Evolutionary conservation across 2,797 vertebrate species (phyloP).

Genomic region (Gymnoscopelus microlampas): DNA sequence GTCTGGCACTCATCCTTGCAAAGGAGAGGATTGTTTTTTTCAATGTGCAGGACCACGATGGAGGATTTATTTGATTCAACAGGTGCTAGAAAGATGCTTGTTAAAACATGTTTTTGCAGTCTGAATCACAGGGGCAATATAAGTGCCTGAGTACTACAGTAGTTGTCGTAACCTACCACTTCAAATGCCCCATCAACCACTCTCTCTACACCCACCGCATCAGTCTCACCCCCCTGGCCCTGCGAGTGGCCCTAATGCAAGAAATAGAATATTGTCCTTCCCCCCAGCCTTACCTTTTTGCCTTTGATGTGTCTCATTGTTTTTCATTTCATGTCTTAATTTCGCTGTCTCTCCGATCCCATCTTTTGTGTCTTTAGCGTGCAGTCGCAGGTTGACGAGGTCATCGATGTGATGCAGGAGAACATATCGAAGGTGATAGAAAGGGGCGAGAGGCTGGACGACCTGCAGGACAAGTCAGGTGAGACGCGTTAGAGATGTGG

Average conservation of each 20-base stretch:
- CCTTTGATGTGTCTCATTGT: background rate
- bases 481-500: conserved; percentile 31
- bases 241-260: background rate
- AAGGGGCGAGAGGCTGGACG: conserved; percentile 94
- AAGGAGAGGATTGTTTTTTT: background rate
- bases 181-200: no score
- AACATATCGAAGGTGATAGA: conserved; percentile 99
- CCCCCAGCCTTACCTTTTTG: conserved; percentile 9
- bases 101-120: background rate
- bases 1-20: conserved; percentile 1
- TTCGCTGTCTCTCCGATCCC: background rate
- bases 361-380: conserved; percentile 78
- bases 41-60: no score
- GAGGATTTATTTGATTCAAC: background rate
- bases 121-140: background rate
- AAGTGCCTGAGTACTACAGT: no score
- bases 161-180: no score
- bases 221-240: background rate
- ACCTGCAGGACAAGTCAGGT: conserved; percentile 99
- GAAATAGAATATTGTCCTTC: background rate
- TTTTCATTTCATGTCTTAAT: background rate
- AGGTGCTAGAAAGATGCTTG: background rate
- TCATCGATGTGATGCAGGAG: conserved; percentile 99
- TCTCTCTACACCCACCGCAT: background rate
- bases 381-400: conserved; percentile 98